These are phyloP conservation scores for Pituophis catenifer DNA, from an alignment of 2,113 vertebrate species.

Conservation along the genomic window DNA sequence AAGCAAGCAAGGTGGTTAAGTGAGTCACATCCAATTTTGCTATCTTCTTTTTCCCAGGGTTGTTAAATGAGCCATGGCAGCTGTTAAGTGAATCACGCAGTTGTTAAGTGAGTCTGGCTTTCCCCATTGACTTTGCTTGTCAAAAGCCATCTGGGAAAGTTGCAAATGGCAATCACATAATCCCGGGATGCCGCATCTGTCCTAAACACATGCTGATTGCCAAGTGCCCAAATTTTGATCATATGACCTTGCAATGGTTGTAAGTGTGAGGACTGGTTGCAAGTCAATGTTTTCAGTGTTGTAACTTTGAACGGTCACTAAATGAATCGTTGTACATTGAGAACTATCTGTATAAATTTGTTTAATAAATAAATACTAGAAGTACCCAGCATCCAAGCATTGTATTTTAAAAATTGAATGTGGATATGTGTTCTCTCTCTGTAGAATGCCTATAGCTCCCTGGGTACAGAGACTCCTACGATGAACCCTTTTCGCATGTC, in stretches of 20 bases:
- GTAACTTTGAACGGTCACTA: background rate
- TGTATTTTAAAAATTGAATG: background rate
- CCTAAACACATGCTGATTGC: background rate
- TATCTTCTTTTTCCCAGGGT: background rate
- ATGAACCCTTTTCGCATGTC: constrained; percentile 46
- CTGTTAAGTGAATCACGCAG: background rate
- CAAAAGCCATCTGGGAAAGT: background rate
- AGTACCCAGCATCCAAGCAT: too few species aligned
- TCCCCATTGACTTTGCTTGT: background rate
- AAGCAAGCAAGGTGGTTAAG: background rate
- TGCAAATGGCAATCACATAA: background rate
- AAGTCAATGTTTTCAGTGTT: background rate
- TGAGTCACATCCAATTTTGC: background rate
- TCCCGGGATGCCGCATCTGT: background rate
- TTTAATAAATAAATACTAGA: background rate
- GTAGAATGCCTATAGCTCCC: constrained; percentile 48
- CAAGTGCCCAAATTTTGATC: background rate
- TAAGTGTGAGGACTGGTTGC: background rate
- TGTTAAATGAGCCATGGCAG: background rate
- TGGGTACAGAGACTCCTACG: constrained; percentile 34
- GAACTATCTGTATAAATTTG: background rate
- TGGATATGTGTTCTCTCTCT: background rate
- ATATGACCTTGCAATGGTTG: background rate
- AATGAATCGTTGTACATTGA: background rate
- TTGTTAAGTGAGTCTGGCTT: background rate